Conservation (phyloP, 64 coral and sea anemone species). For the Trachythela sp. region DNA sequence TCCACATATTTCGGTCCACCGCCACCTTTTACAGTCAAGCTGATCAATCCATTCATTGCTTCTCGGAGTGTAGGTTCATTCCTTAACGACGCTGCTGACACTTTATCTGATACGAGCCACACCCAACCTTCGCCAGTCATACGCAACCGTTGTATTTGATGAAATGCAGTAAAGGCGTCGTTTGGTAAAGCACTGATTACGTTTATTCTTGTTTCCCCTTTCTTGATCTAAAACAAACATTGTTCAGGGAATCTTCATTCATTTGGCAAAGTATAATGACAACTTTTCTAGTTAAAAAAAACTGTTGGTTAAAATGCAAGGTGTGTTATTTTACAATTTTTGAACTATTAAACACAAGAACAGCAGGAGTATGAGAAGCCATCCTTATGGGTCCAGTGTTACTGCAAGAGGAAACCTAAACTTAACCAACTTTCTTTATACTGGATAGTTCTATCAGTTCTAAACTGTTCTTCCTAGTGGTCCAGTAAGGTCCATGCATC, state of each 20-base stretch:
- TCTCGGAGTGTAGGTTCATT: constrained; percentile 53
- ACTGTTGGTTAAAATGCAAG: too few species aligned
- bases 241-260: background rate
- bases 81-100: constrained; percentile 53
- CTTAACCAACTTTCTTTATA: too few species aligned
- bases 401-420: too few species aligned
- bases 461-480: too few species aligned
- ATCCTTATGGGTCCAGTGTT: too few species aligned
- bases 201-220: constrained; percentile 82
- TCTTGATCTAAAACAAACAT: constrained; percentile 66
- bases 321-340: too few species aligned
- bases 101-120: constrained; percentile 77
- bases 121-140: constrained; percentile 97
- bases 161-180: constrained; percentile 58
- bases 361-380: too few species aligned
- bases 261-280: too few species aligned
- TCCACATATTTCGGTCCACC: constrained; percentile 45
- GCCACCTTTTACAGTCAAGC: constrained; percentile 74
- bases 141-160: constrained; percentile 69
- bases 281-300: too few species aligned
- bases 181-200: constrained; percentile 64
- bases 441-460: too few species aligned
- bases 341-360: too few species aligned
- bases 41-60: constrained; percentile 79
- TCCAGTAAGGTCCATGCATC: too few species aligned